Evolutionary conservation across 2,113 vertebrate species (phyloP), one percentile per base, ranked within the genome.

Genomic region (Paradoxurus hermaphroditus): DNA sequence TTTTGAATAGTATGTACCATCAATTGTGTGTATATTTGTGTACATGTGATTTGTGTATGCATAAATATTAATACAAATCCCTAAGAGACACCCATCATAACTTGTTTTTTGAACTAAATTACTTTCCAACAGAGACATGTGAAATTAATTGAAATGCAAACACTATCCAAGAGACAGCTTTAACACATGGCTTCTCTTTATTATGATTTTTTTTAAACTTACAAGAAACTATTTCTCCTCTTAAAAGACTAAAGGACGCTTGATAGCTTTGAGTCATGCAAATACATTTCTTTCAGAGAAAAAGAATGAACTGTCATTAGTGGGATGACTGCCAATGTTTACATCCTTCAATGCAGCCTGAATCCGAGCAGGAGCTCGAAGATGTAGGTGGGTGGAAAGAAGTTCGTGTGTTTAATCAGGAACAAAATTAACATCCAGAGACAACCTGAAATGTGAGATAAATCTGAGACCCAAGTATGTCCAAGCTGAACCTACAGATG

Each of bases 401-500:
- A 98, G 77, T 82, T 90, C 95, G 79, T 39, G 95, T 94, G 93
- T 98, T 97, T 91, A 98, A 97, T 97, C 86, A 92, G 93, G 96
- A 97, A 95, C 27, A 98, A 98, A 98, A 96, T 98, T 98, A 98
- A 98, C 97, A 95, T 82, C 53, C 82, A 94, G 65, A 97, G 65
- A 97, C 65, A 95, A 95, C 10, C 18, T 96, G 98, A 98, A 98
- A 97, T 91, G 73, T 49, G 82, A 98, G 65, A 72, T 97, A 65
- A 98, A 97, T 97, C 73, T 91, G 98, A 94, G 94, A 96, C 94
- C 90, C 81, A 96, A 93, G 29, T 36, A 85, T 96, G 94, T 97
- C 96, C 93, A 97, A 96, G 36, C 51, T 72, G 68, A 97, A 89
- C 67, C 65, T 91, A 27, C 87, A 83, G 49, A 79, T 62, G 97